These are phyloP conservation scores for Lagothrix lagotricha DNA, from an alignment of 2,797 vertebrate species.

Conservation along the genomic window DNA sequence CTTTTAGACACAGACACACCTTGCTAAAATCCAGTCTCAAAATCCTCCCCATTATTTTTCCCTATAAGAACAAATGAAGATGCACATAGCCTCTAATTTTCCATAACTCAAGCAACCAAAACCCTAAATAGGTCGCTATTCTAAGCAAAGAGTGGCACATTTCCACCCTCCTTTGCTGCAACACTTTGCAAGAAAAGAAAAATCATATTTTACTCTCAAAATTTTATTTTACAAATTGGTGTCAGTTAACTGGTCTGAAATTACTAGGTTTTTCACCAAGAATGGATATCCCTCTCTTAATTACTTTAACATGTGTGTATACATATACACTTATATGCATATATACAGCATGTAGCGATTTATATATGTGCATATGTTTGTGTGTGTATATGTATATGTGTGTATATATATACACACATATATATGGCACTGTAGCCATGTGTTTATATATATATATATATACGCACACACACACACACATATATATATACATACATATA, in stretches of 20 bases:
- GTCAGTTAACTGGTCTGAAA: background rate
- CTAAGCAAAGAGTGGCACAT: background rate
- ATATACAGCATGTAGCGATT: background rate
- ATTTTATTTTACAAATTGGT: background rate
- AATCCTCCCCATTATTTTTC: background rate
- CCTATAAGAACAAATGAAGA: background rate
- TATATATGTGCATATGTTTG: background rate
- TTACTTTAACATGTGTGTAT: background rate
- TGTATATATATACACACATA: too few relatives aligned
- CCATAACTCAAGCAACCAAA: background rate
- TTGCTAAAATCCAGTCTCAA: background rate
- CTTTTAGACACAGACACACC: background rate
- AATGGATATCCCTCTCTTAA: background rate
- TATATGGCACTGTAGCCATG: too few relatives aligned
- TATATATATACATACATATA: too few relatives aligned
- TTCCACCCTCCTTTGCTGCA: background rate
- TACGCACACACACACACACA: accelerated
- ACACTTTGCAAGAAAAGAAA: background rate
- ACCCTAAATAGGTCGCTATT: background rate
- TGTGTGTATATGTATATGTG: too few relatives aligned
- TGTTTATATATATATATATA: too few relatives aligned
- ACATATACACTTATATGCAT: background rate
- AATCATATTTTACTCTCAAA: background rate
- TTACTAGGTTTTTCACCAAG: background rate
- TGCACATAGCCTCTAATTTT: background rate